A percentile compares a stretch with the other conserved stretches of the same genome.
These are phyloP conservation scores for Nysson spinosus DNA, from an alignment of 2,888 invertebrate genomes.

Conservation along the genomic window DNA sequence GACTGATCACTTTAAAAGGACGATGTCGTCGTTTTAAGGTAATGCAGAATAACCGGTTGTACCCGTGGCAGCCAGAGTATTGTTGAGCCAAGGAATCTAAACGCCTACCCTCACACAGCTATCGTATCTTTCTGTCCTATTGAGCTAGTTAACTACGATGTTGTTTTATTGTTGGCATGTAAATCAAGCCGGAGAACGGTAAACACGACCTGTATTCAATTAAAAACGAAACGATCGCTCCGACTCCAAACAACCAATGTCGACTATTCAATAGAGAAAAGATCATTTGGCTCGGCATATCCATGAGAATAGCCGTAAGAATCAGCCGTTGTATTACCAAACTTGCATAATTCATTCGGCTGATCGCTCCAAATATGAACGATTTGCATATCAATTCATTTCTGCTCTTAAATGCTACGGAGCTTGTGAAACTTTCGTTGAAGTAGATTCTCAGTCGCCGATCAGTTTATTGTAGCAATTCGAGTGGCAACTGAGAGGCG, in stretches of 20 bases:
- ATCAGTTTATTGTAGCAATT: no score
- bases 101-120: constrained; percentile 14
- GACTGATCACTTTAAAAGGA: constrained; percentile 54
- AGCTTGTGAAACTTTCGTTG: constrained; percentile 8
- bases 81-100: constrained; percentile 39
- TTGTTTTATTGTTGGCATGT: constrained; percentile 24
- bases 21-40: constrained; percentile 66
- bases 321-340: constrained; percentile 18
- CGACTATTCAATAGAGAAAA: background rate
- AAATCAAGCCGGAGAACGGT: constrained; percentile 23
- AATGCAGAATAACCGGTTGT: constrained; percentile 75
- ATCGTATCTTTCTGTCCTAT: constrained; percentile 25
- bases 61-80: constrained; percentile 60
- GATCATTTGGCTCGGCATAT: no score
- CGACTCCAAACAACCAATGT: background rate
- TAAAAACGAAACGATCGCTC: background rate
- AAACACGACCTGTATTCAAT: constrained; percentile 22
- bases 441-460: no score
- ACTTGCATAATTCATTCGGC: constrained; percentile 33
- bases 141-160: constrained; percentile 11
- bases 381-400: constrained; percentile 14
- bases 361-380: constrained; percentile 24
- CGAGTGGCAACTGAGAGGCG: no score
- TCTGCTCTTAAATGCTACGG: background rate
- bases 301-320: no score